These are phyloP conservation scores for Eutrigla gurnardus DNA, from an alignment of 2,797 vertebrate genomes.

Conservation along the genomic window DNA sequence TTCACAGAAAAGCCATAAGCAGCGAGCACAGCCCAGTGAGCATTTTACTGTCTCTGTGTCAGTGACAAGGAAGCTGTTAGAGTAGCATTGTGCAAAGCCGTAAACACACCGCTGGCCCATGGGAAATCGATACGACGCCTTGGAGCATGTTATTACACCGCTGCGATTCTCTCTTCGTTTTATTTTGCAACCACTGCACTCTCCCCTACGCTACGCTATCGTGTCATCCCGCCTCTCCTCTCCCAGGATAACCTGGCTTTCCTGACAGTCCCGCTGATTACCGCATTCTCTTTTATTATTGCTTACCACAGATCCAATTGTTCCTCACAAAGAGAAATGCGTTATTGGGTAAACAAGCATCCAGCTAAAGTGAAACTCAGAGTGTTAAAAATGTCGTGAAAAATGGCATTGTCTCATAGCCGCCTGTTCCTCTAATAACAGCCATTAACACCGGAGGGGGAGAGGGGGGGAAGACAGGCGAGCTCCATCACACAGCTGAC, in stretches of 20 bases:
- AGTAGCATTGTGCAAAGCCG: constrained; percentile 64
- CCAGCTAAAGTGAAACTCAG: constrained; percentile 36
- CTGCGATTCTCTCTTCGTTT: constrained; percentile 56
- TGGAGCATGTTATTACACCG: constrained; percentile 64
- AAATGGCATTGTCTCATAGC: constrained; percentile 50
- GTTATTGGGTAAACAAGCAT: constrained; percentile 41
- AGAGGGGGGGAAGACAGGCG: background rate
- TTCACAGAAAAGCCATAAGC: constrained; percentile 39
- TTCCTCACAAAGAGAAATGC: constrained; percentile 46
- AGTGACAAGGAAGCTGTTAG: constrained; percentile 65
- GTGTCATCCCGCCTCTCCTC: constrained; percentile 26
- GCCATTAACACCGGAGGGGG: constrained; percentile 37
- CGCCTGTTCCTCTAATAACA: constrained; percentile 54
- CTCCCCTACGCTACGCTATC: constrained; percentile 23
- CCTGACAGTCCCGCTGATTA: constrained; percentile 48
- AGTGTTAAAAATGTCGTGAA: constrained; percentile 45
- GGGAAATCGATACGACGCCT: constrained; percentile 71
- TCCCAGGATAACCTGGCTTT: constrained; percentile 50
- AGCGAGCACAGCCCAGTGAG: constrained; percentile 39
- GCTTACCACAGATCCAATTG: constrained; percentile 48
- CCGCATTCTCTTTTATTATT: constrained; percentile 51
- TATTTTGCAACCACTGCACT: constrained; percentile 42
- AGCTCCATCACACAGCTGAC: constrained; percentile 20
- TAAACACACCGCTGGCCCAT: constrained; percentile 65
- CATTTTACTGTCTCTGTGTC: constrained; percentile 60